Evolutionary conservation across 2,113 vertebrate species (phyloP), one percentile per base, ranked within the genome.

Genomic region (Cyanistes caeruleus): DNA sequence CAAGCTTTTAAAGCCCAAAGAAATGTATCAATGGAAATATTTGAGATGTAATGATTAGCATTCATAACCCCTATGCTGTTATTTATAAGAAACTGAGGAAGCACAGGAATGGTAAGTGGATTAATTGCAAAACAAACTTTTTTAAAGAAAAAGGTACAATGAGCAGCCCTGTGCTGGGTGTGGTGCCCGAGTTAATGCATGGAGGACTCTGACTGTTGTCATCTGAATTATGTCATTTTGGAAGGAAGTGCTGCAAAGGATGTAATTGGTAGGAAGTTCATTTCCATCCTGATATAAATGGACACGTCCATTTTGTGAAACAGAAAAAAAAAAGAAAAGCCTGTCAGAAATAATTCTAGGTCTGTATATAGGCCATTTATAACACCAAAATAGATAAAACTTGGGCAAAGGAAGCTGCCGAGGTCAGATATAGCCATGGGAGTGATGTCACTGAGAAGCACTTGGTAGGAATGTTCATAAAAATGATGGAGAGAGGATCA

Each of bases 381-480:
- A 31, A 79, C n/a, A 89, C 74, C 51, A 20, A 89, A 95, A 93
- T 89, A 91, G 91, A n/a, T 87, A 35, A 64, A 25, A 51, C 18
- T 91, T 51, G 78, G 70, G 33, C 65, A 77, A 37, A 89, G 46
- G 37, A 91, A 75, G 74, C 85, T 93, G 8, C 67, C 69, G 84
- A 87, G 87, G 75, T 89, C 53, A 39, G 70, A 85, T 91, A 94
- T 80, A 93, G 94, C 58, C 78, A 13, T 2, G 23, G 7, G 74
- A 76, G 30, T 35, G 69, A 49, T 75, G 51, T 62, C 84, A 75
- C 69, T 43, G 62, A 59, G 86, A 58, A 80, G 43, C 51, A 69
- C 4, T 25, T 27, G 14, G 65, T 53, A 67, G 46, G 83, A 79
- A 72, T 25, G 21, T 53, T 89, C 58, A 20, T 46, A 41, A 58